Evolutionary conservation across 2,797 vertebrate genomes (phyloP).

Genomic region (Prionace glauca): DNA sequence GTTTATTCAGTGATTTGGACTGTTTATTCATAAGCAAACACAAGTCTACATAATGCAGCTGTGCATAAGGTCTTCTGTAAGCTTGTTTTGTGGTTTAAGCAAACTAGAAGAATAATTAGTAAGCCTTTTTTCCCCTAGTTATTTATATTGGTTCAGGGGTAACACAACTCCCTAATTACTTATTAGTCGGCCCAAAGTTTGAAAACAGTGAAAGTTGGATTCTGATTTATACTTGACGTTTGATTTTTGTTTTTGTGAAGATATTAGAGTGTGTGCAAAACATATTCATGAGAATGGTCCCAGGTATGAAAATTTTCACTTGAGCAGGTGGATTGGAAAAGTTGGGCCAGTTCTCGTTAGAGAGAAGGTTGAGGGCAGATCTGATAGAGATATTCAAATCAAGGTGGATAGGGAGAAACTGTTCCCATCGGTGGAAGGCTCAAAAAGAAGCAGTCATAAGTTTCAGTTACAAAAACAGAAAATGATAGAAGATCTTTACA

Average conservation of each 20-base stretch:
- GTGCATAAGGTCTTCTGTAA: background rate
- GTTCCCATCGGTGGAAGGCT: too few species aligned
- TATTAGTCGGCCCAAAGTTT: background rate
- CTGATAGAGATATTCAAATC: too few species aligned
- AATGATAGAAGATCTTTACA: too few species aligned
- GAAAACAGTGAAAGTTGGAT: background rate
- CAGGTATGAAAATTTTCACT: too few species aligned
- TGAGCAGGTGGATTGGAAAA: too few species aligned
- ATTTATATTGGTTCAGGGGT: background rate
- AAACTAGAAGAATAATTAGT: background rate
- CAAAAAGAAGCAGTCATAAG: too few species aligned
- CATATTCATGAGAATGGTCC: too few species aligned
- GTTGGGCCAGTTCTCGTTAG: too few species aligned
- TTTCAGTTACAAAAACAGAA: too few species aligned
- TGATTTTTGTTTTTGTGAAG: background rate
- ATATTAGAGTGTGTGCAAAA: too few species aligned
- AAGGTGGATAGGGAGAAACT: too few species aligned
- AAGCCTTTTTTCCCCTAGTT: background rate
- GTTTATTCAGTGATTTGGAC: background rate
- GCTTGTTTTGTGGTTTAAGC: background rate
- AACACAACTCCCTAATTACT: background rate
- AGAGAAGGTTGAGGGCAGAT: too few species aligned
- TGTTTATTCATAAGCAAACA: slow-evolving; percentile 21
- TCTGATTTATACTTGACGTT: background rate
- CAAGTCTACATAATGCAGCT: background rate